phyloP scores from a whole-genome alignment of 2,113 vertebrate species.

The Myotis davidii region DNA sequence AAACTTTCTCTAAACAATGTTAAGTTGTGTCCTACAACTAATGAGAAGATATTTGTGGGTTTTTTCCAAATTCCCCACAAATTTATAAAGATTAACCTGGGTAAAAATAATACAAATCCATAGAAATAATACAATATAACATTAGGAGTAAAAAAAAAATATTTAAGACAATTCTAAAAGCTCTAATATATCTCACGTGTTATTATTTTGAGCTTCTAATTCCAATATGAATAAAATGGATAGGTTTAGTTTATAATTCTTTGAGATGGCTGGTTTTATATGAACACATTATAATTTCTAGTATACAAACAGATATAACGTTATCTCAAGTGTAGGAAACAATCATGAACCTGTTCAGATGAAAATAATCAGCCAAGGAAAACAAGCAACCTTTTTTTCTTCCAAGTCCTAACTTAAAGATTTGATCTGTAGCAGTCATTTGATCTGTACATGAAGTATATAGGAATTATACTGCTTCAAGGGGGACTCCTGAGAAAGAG shows the following conservation, averaged over 20 bases:
- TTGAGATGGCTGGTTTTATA: not conserved
- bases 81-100: not conserved
- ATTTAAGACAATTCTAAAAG: not conserved
- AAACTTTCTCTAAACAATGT: constrained; percentile 16
- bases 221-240: not conserved
- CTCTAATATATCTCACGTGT: not conserved
- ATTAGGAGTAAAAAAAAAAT: constrained; percentile 3
- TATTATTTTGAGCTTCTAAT: constrained; percentile 40
- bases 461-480: not conserved
- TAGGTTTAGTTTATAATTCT: not conserved
- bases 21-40: not conserved
- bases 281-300: not conserved
- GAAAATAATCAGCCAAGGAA: constrained; percentile 31
- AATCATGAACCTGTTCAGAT: not conserved
- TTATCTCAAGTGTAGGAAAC: not conserved
- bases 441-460: not conserved
- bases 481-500: not conserved
- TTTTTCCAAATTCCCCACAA: not conserved
- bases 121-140: not conserved
- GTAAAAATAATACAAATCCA: not conserved
- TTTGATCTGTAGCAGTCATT: not conserved
- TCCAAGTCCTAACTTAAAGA: not conserved
- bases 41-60: not conserved
- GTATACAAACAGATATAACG: not conserved
- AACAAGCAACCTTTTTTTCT: not conserved